Base-by-base conservation (phyloP, 2,888 invertebrate genomes). In the Melipona bicolor region DNA sequence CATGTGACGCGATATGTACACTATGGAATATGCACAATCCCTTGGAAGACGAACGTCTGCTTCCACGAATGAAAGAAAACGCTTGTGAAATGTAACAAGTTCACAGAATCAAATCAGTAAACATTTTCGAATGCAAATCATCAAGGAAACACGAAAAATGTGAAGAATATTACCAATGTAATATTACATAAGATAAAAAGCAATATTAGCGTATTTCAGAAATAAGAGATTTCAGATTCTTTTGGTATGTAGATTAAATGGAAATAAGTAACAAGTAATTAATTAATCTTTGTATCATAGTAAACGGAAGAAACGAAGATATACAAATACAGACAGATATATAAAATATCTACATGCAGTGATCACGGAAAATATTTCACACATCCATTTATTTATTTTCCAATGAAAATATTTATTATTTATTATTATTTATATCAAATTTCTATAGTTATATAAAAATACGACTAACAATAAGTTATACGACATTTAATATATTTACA, bases 1-100 rank as follows among this genome's bases (percentile, higher is more conserved):
- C 85, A 81, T 84, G 77, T 80, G 83, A 78, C 83, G 82, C 79
- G 75, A 70, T 83, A 74, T 64, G 76, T 65, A 77, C 77, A 59
- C 71, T 62, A 59, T 80, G 36, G 78, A 72, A 75, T 79, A 89
- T 79, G 61, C 82, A 71, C 77, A 83, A 81, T 84, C 65, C 76
- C 81, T 73, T 59, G 65, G 68, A 83, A 76, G 65, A 70, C 50
- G 54, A 80, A n/a, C n/a, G n/a, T 73, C 54, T 64, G 27, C 50
- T 79, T 62, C 71, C 62, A 64, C 24, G 72, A 71, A 71, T 17
- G n/a, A 43, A 62, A 27, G 61, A 52, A 82, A 82, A 32, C 50
- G 64, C n/a, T 52, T 69, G 61, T 77, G 69, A 68, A 73, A 69
- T 69, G 52, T 69, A 69, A 32, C 68, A 69, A 69, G 68, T 69